Conservation (phyloP, 2,113 vertebrate species). For the Sapayoa aenigma region DNA sequence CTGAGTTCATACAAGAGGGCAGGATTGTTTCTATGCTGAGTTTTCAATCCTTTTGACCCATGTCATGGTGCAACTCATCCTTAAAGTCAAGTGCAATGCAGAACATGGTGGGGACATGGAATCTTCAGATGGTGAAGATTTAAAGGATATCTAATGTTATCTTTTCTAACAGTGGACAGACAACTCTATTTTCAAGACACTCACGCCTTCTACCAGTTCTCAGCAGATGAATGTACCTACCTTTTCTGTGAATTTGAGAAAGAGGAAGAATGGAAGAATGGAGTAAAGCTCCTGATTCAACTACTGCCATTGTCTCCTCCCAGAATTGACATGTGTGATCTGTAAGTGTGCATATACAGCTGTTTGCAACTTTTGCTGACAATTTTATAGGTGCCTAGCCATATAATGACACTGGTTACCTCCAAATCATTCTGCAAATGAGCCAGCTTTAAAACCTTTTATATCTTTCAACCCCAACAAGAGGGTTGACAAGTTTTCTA, state of each 20-base stretch:
- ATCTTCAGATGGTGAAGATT: neutral
- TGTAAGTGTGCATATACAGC: slow-evolving; percentile 78
- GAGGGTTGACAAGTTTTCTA: neutral
- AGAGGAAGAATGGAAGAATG: slow-evolving; percentile 91
- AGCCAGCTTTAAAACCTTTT: neutral
- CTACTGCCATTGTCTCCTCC: slow-evolving; percentile 86
- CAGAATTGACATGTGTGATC: slow-evolving; percentile 79
- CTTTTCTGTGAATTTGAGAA: slow-evolving; percentile 90
- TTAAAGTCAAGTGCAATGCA: neutral
- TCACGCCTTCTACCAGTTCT: slow-evolving; percentile 95
- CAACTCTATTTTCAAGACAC: slow-evolving; percentile 90
- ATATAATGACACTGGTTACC: neutral
- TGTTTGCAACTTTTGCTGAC: neutral
- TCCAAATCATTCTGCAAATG: neutral
- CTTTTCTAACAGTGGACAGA: slow-evolving; percentile 84
- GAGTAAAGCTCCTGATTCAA: slow-evolving; percentile 87
- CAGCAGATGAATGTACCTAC: slow-evolving; percentile 90
- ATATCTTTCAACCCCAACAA: neutral
- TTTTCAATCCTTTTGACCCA: neutral
- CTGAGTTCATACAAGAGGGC: neutral
- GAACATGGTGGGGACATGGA: neutral
- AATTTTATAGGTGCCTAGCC: neutral
- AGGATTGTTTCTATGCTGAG: neutral
- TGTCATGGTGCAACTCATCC: neutral
- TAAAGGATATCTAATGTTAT: neutral